Evolutionary conservation across 1,140 invertebrate species (phyloP).

Genomic region (Lamellibrachia luymesi): DNA sequence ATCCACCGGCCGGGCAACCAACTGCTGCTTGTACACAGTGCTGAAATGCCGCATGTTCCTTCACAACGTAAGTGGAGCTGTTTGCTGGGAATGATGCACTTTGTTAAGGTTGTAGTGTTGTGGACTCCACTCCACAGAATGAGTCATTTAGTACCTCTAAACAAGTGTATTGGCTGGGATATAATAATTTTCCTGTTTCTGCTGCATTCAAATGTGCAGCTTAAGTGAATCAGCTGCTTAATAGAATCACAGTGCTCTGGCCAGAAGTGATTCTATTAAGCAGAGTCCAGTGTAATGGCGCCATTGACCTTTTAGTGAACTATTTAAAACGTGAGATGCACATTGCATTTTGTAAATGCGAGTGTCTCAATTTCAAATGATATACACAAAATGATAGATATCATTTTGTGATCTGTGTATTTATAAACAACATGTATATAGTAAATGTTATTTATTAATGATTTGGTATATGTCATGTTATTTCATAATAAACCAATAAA

Average conservation of each 20-base stretch:
- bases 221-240: too few species aligned
- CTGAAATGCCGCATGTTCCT: conserved; percentile 23
- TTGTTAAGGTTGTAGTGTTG: too few species aligned
- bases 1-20: conserved; percentile 22
- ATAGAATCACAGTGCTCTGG: too few species aligned
- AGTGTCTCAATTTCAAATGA: neutral
- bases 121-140: neutral
- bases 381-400: neutral
- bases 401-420: neutral
- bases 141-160: neutral
- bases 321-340: neutral
- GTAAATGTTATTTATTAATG: neutral
- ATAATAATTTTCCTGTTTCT: too few species aligned
- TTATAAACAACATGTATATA: neutral
- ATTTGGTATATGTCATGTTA: neutral
- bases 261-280: too few species aligned
- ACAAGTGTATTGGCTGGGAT: too few species aligned
- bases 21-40: conserved; percentile 23
- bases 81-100: neutral
- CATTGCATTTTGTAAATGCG: neutral
- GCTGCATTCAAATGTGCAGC: too few species aligned
- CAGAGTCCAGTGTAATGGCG: too few species aligned
- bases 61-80: conserved; percentile 20
- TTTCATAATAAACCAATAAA: neutral
- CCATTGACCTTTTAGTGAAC: neutral